These are phyloP conservation scores for Yponomeuta malinellus DNA, from an alignment of 2,888 invertebrate genomes.

Conservation along the genomic window DNA sequence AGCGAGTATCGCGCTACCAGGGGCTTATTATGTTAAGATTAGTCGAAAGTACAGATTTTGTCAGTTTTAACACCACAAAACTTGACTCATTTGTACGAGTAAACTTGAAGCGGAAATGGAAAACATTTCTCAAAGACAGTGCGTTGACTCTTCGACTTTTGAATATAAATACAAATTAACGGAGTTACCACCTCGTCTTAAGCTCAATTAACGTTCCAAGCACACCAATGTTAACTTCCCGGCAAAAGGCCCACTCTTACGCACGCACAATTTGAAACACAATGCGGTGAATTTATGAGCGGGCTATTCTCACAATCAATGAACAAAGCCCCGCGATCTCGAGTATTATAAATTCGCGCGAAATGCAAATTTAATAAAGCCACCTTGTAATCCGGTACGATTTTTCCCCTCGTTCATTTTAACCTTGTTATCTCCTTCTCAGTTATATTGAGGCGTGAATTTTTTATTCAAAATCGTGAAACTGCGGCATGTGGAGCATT, in stretches of 20 bases:
- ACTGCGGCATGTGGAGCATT: not conserved
- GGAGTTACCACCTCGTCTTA: too few species aligned
- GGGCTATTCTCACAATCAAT: not conserved
- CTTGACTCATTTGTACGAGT: too few species aligned
- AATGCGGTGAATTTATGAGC: conserved; percentile 1
- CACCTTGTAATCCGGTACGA: conserved; percentile 5
- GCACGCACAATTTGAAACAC: not conserved
- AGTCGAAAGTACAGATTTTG: too few species aligned
- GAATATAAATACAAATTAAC: too few species aligned
- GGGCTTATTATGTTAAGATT: too few species aligned
- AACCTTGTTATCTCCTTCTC: not conserved
- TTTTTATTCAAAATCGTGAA: not conserved
- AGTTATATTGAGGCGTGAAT: not conserved
- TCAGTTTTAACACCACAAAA: too few species aligned
- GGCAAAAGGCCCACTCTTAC: not conserved
- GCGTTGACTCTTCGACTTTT: too few species aligned
- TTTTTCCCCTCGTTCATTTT: conserved; percentile 5
- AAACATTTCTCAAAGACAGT: too few species aligned
- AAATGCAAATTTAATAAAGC: conserved; percentile 10
- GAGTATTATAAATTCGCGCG: not conserved
- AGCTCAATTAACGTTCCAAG: not conserved
- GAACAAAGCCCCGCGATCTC: not conserved
- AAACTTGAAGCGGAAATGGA: too few species aligned
- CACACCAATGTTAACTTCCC: not conserved
- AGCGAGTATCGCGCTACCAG: too few species aligned